Evolutionary conservation across 2,888 invertebrate species (phyloP).

Genomic region (Chirona hameri): DNA sequence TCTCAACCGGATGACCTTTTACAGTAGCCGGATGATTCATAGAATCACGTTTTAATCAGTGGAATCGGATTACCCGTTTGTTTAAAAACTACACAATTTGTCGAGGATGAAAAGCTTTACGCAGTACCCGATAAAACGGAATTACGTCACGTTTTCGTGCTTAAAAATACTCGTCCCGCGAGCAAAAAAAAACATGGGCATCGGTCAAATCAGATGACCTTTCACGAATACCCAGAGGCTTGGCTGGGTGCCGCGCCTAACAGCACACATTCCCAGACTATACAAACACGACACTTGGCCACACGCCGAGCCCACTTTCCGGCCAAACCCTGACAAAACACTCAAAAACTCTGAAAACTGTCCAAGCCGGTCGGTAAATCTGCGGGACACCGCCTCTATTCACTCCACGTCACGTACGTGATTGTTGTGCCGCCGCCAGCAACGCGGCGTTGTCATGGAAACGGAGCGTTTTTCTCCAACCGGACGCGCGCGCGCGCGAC

Average conservation of each 20-base stretch:
- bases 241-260: not conserved
- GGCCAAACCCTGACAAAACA: not conserved
- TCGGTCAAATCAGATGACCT: not conserved
- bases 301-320: not conserved
- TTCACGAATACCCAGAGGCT: not conserved
- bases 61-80: too few species aligned
- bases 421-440: not conserved
- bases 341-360: not conserved
- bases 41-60: too few species aligned
- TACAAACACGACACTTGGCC: not conserved
- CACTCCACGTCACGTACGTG: not conserved
- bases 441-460: not conserved
- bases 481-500: not conserved
- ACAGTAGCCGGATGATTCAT: too few species aligned
- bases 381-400: not conserved
- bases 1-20: too few species aligned
- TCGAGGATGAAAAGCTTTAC: too few species aligned
- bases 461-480: not conserved
- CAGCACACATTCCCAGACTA: not conserved
- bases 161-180: too few species aligned
- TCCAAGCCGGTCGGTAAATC: not conserved
- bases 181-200: too few species aligned
- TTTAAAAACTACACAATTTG: too few species aligned
- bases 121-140: too few species aligned
- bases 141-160: too few species aligned